Evolutionary conservation across 1,140 invertebrate species (phyloP).

Genomic region (Zaprionus davidi): DNA sequence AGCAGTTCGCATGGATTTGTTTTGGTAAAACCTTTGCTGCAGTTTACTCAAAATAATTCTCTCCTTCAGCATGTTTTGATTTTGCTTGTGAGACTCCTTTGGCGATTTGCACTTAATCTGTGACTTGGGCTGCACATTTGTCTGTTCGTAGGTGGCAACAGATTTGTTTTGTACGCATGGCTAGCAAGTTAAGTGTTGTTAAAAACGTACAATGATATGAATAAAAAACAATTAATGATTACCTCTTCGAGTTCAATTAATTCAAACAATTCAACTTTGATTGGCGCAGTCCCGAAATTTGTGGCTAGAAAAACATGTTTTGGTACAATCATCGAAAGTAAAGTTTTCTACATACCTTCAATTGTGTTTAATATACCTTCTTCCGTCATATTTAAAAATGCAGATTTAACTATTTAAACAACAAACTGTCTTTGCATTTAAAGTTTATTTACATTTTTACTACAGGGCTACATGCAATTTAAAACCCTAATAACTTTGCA

Average conservation of each 20-base stretch:
- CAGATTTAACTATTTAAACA: background rate
- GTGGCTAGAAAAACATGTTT: background rate
- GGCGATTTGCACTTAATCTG: too few relatives aligned
- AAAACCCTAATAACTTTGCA: background rate
- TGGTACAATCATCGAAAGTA: background rate
- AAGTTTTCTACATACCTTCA: background rate
- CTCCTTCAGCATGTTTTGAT: background rate
- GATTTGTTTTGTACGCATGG: background rate
- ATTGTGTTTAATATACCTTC: background rate
- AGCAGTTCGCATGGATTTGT: slow-evolving; percentile 20
- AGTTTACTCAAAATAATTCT: background rate
- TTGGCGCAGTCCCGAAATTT: slow-evolving; percentile 24
- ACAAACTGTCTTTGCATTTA: background rate
- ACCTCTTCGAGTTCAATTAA: slow-evolving; percentile 6
- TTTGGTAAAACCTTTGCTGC: slow-evolving; percentile 21
- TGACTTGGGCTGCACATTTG: too few relatives aligned
- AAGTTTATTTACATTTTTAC: background rate
- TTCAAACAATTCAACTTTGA: slow-evolving; percentile 2
- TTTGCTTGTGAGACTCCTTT: background rate
- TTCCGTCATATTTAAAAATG: background rate
- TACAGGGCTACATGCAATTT: slow-evolving; percentile 1
- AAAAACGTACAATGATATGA: background rate
- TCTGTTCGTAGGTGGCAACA: background rate
- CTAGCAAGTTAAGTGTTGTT: background rate
- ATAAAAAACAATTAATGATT: background rate